Base-by-base conservation (phyloP, 2,797 vertebrate species). In the Spinus olivaceus region DNA sequence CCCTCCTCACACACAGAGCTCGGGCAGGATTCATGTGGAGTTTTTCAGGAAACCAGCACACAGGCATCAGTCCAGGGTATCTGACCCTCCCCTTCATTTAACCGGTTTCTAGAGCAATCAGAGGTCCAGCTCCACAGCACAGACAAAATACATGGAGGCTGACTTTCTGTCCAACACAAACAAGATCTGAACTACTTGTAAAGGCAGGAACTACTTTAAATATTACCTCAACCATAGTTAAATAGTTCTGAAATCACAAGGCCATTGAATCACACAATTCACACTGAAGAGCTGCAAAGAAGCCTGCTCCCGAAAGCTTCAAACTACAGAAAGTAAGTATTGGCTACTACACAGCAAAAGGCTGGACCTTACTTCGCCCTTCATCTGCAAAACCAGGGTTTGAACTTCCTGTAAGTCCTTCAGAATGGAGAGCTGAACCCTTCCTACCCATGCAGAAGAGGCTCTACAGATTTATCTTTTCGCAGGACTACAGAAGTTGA, bases 401-500 rank as follows among this genome's bases (percentile, higher is more conserved):
- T 47, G 47, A 86, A 47, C 19, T 21, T 35, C 51, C 81, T 11
- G 2, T 4, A 19, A n/a, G 5, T 20, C 11, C 56, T 19, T 20
- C 49, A 33, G 35, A 8, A 39, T 1, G 4, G 7, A 72, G 8
- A 65, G 19, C 6, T 15, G 11, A 74, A 25, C 3, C n/a, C 28
- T n/a, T 39, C 46, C 41, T 2, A 20, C 18, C 37, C 2, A 2
- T 1, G 0, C 2, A 16, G 33, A 23, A 50, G 6, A 1, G 10
- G 17, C 15, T 35, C 9, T 3, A 3, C 12, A 15, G 3, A 14
- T 49, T 28, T 4, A 32, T 14, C 9, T 60, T 19, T n/a, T 2
- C 72, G 22, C 27, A 8, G 2, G 35, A 13, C 33, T 12, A 0
- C 0, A 46, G 4, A 50, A 23, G 20, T 0, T 14, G 11, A 23